These are phyloP conservation scores for Bucorvus abyssinicus DNA, from an alignment of 2,797 vertebrate species.

Conservation along the genomic window DNA sequence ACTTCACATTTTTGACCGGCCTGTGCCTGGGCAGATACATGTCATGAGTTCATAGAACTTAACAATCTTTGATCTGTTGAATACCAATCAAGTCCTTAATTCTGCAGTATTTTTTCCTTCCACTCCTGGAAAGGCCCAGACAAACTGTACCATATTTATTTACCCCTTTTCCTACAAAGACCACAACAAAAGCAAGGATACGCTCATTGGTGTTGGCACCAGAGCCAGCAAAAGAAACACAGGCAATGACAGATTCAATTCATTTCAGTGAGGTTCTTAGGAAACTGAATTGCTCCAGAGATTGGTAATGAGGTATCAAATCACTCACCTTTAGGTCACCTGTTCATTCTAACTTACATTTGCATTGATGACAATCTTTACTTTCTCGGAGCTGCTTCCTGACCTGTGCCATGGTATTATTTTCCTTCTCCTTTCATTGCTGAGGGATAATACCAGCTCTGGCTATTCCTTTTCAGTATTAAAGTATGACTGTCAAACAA, in stretches of 20 bases:
- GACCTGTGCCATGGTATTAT: neutral
- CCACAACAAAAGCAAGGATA: neutral
- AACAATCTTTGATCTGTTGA: neutral
- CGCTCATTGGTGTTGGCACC: neutral
- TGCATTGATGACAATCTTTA: neutral
- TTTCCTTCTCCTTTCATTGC: neutral
- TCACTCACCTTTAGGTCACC: constrained; percentile 34
- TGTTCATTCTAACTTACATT: constrained; percentile 14
- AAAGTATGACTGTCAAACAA: neutral
- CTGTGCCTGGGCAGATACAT: neutral
- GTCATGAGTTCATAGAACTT: neutral
- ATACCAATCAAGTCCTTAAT: neutral
- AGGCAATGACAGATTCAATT: neutral
- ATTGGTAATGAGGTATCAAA: constrained; percentile 23
- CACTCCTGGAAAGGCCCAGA: neutral
- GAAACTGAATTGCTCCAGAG: neutral
- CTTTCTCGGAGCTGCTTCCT: neutral
- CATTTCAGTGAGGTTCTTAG: neutral
- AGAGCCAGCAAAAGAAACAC: neutral
- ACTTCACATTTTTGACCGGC: neutral
- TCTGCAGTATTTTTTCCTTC: neutral
- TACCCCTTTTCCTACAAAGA: neutral
- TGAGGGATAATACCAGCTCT: neutral
- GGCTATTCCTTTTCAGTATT: neutral
- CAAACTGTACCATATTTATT: neutral